Evolutionary conservation across 2,797 vertebrate genomes (phyloP).

Genomic region (Muraenolepis orangiensis): DNA sequence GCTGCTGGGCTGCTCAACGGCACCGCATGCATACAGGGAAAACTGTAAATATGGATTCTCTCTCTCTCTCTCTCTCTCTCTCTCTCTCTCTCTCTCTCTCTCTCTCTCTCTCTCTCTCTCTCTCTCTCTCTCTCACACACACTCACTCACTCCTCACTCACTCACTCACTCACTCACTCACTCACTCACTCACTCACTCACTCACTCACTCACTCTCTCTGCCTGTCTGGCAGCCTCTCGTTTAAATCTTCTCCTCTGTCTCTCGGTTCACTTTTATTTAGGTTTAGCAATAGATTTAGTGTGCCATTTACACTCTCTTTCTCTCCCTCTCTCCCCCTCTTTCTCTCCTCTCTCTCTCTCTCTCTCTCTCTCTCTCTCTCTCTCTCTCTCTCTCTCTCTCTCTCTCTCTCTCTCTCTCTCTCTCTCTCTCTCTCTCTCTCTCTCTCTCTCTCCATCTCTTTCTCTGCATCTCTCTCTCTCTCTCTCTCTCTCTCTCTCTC

Average conservation of each 20-base stretch:
- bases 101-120: slow-evolving; percentile 11
- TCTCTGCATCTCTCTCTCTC: not conserved
- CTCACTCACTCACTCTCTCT: slow-evolving; percentile 3
- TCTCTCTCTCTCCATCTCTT: slow-evolving; percentile 11
- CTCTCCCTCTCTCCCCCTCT: too few species aligned
- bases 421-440: slow-evolving; percentile 3
- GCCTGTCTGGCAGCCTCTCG: slow-evolving; percentile 13
- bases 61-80: slow-evolving; percentile 9
- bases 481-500: not conserved
- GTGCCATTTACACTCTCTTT: not conserved
- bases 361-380: not conserved
- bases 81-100: slow-evolving; percentile 8
- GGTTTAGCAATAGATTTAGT: not conserved
- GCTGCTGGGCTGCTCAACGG: slow-evolving; percentile 48
- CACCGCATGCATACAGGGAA: slow-evolving; percentile 38
- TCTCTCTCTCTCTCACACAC: slow-evolving; percentile 16
- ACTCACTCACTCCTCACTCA: not conserved
- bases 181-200: slow-evolving; percentile 9
- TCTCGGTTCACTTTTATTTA: not conserved
- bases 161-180: slow-evolving; percentile 1
- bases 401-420: not conserved
- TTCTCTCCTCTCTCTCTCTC: not conserved
- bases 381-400: slow-evolving; percentile 16
- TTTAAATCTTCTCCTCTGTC: not conserved
- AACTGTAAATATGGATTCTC: slow-evolving; percentile 50